These are phyloP conservation scores for Cenopis cana DNA, from an alignment of 2,888 invertebrate genomes.

Conservation along the genomic window DNA sequence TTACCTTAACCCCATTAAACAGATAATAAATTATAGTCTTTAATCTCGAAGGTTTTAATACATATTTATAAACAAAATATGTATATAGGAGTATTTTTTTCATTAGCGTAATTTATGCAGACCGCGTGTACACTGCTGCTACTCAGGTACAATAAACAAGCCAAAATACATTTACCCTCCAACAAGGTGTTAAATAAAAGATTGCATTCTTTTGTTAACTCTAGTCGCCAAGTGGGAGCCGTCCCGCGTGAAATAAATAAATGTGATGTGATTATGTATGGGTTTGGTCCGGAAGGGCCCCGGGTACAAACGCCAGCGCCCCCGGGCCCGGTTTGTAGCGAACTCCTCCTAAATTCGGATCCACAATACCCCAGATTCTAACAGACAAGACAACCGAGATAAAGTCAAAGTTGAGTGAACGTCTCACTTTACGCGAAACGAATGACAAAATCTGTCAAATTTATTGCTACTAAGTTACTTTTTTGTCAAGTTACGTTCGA, in stretches of 20 bases:
- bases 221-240: neutral
- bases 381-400: conserved; percentile 10
- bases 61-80: neutral
- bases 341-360: conserved; percentile 7
- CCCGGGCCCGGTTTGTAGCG: neutral
- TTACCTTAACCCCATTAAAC: conserved; percentile 46
- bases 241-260: conserved; percentile 12
- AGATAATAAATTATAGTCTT: neutral
- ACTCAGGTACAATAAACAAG: no score
- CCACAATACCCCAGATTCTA: conserved; percentile 13
- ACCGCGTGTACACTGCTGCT: no score
- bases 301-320: neutral
- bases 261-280: conserved; percentile 9
- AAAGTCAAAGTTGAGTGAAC: neutral
- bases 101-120: no score
- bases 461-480: neutral
- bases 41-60: neutral
- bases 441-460: neutral
- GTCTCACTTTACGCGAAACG: neutral
- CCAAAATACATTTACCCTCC: neutral
- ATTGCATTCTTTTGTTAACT: neutral
- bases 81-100: no score
- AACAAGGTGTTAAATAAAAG: conserved; percentile 3
- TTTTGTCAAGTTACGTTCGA: conserved; percentile 1
- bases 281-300: conserved; percentile 26